Percentiles rank a stretch among this genome's conserved stretches.
phyloP scores from a whole-genome alignment of 92 coral and sea anemone genomes.

The Plumapathes pennacea region DNA sequence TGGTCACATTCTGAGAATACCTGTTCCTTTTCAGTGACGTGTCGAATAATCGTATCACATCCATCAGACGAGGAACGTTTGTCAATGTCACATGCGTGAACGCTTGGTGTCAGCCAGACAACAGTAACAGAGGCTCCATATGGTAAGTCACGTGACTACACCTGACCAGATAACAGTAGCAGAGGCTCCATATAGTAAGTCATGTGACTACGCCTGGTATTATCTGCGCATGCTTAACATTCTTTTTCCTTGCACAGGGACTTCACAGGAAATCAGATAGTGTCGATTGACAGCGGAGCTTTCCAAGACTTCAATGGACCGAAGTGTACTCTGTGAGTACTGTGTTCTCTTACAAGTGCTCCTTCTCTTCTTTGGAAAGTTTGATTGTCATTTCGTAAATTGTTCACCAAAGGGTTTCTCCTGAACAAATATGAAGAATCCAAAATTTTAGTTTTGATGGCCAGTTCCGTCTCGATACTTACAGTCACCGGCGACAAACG shows the following conservation, averaged over 20 bases:
- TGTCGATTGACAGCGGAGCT: slow-evolving; percentile 70
- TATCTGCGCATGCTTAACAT: background rate
- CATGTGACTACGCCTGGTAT: too few relatives aligned
- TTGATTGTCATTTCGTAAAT: too few relatives aligned
- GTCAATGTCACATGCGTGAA: slow-evolving; percentile 58
- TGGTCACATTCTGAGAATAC: too few relatives aligned
- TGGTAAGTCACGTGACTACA: slow-evolving; percentile 30
- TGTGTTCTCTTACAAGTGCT: too few relatives aligned
- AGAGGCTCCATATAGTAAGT: slow-evolving; percentile 19
- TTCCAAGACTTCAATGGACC: slow-evolving; percentile 65
- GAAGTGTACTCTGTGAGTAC: slow-evolving; percentile 71
- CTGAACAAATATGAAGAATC: too few relatives aligned
- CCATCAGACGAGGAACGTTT: slow-evolving; percentile 75
- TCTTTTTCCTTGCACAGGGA: slow-evolving; percentile 31
- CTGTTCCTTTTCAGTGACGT: slow-evolving; percentile 6
- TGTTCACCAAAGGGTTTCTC: too few relatives aligned
- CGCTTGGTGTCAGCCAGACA: background rate
- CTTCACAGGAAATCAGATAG: slow-evolving; percentile 71
- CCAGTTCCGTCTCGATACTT: too few relatives aligned
- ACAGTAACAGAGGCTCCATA: slow-evolving; percentile 7
- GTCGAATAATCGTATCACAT: slow-evolving; percentile 74
- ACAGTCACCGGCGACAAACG: too few relatives aligned
- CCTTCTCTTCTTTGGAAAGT: too few relatives aligned
- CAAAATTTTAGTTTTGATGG: too few relatives aligned
- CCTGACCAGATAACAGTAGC: too few relatives aligned